Evolutionary conservation across 2,113 vertebrate genomes (phyloP).

Genomic region (Alethe diademata): DNA sequence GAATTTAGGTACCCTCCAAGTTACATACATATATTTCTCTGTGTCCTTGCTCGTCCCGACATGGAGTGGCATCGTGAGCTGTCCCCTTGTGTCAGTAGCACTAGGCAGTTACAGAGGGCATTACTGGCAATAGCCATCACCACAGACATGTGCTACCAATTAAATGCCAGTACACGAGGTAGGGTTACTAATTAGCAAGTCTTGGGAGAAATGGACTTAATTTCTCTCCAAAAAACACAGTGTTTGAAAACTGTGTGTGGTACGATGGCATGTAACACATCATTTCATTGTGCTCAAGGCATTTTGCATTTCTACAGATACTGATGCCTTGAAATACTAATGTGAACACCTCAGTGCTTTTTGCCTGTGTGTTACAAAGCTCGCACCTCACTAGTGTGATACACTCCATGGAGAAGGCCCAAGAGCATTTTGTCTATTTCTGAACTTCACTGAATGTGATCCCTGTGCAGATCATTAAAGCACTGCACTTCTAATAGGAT

Average conservation of each 20-base stretch:
- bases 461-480: neutral
- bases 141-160: neutral
- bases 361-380: neutral
- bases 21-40: rapidly evolving
- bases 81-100: neutral
- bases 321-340: neutral
- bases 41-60: neutral
- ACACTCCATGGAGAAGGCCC: neutral
- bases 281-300: neutral
- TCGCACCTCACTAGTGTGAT: neutral
- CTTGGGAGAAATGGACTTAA: neutral
- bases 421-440: neutral
- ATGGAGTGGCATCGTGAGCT: rapidly evolving
- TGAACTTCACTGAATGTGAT: neutral
- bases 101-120: neutral
- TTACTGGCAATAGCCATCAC: neutral
- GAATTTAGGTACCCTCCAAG: neutral
- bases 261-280: neutral
- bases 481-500: neutral
- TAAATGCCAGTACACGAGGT: neutral
- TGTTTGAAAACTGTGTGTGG: neutral
- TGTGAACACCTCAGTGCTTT: neutral
- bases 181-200: neutral
- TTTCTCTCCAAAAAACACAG: neutral
- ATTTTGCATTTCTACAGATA: neutral